Evolutionary conservation across 2,888 invertebrate species (phyloP).

Genomic region (Oxytorus armatus): DNA sequence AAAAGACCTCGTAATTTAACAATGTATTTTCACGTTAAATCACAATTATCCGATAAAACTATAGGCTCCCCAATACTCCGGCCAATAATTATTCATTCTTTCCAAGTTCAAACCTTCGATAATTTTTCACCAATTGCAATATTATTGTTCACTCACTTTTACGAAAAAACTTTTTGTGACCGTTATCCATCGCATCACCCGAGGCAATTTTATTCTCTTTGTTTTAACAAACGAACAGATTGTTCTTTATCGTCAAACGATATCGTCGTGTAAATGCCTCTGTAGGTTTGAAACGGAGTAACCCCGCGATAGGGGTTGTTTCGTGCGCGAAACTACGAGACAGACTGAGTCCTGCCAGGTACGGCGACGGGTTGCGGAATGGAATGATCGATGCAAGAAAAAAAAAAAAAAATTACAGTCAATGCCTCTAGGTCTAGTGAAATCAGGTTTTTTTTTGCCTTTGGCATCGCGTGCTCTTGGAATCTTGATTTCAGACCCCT

Average conservation of each 20-base stretch:
- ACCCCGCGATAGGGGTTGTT: constrained; percentile 34
- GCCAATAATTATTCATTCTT: no score
- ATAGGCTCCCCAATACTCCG: no score
- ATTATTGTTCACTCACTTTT: constrained; percentile 70
- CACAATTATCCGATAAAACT: no score
- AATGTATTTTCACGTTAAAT: no score
- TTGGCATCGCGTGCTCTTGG: constrained; percentile 53
- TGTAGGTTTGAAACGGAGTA: not conserved
- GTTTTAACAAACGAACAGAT: not conserved
- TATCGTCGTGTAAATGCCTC: not conserved
- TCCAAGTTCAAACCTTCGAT: not conserved
- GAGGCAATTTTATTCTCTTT: constrained; percentile 33
- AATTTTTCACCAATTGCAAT: constrained; percentile 1
- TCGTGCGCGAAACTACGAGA: constrained; percentile 59
- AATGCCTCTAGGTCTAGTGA: constrained; percentile 33
- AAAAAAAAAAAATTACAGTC: constrained; percentile 39
- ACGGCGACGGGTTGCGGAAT: constrained; percentile 63
- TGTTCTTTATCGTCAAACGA: not conserved
- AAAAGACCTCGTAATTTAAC: no score
- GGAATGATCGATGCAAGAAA: constrained; percentile 68
- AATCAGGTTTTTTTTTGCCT: constrained; percentile 54
- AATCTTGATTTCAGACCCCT: no score
- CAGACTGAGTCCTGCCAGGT: constrained; percentile 63
- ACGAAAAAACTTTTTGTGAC: constrained; percentile 65
- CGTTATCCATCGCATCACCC: constrained; percentile 76